phyloP scores from a whole-genome alignment of 1,140 invertebrate genomes.

The Anoplolepis gracilipes region DNA sequence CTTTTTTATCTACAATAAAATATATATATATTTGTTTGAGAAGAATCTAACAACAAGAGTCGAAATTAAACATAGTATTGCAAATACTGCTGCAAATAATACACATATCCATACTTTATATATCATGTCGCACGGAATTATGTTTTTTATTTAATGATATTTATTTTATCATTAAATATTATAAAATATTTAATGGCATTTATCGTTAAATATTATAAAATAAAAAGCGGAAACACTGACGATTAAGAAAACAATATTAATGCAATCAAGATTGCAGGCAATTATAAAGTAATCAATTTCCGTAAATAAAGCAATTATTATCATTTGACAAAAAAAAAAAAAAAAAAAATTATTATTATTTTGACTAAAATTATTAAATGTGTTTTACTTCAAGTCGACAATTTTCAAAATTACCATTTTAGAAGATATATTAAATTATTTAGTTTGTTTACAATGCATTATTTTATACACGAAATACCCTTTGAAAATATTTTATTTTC shows the following conservation, averaged over 20 bases:
- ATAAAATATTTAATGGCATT: too few relatives aligned
- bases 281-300: not conserved
- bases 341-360: too few relatives aligned
- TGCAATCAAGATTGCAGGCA: not conserved
- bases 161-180: too few relatives aligned
- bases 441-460: conserved; percentile 1
- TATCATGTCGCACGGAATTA: too few relatives aligned
- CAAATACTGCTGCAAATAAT: too few relatives aligned
- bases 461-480: not conserved
- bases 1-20: not conserved
- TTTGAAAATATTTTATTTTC: not conserved
- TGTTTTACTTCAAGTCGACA: not conserved
- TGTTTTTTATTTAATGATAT: too few relatives aligned
- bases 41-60: too few relatives aligned
- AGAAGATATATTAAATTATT: not conserved
- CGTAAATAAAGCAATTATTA: not conserved
- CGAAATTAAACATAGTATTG: too few relatives aligned
- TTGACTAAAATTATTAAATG: not conserved
- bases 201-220: too few relatives aligned
- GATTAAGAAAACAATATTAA: not conserved
- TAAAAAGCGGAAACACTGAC: not conserved
- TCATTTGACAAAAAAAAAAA: not conserved
- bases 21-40: too few relatives aligned
- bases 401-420: not conserved
- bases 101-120: too few relatives aligned